phyloP scores from a whole-genome alignment of 2,797 vertebrate genomes.

The Phrynocephalus forsythii region DNA sequence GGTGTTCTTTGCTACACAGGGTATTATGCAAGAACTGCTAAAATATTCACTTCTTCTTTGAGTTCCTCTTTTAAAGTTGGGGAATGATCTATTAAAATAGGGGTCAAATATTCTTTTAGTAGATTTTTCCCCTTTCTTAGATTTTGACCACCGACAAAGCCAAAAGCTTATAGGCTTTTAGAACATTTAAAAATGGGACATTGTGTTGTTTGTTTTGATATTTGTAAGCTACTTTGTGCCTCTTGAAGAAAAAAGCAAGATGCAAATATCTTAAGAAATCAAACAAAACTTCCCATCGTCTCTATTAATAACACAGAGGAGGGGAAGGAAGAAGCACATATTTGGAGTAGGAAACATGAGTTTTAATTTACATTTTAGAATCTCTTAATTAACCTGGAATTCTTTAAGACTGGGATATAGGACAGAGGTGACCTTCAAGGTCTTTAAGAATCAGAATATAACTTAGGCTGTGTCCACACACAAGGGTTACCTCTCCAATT shows the following conservation, averaged over 20 bases:
- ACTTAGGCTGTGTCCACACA: too few species aligned
- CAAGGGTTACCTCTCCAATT: too few species aligned
- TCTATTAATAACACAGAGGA: not conserved
- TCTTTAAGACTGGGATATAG: not conserved
- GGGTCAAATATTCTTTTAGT: not conserved
- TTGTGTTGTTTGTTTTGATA: not conserved
- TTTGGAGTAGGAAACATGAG: not conserved
- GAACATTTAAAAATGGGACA: not conserved
- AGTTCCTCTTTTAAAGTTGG: constrained; percentile 45
- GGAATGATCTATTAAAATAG: constrained; percentile 1
- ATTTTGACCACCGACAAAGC: too few species aligned
- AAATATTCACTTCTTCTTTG: constrained; percentile 36
- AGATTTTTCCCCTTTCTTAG: too few species aligned
- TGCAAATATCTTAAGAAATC: too few species aligned
- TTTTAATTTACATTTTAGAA: not conserved
- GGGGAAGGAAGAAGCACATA: not conserved
- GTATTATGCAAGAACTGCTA: constrained; percentile 40
- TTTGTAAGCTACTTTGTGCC: too few species aligned
- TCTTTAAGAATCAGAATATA: not conserved
- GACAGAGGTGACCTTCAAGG: not conserved
- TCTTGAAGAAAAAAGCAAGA: not conserved
- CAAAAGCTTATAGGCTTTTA: not conserved
- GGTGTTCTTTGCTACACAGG: constrained; percentile 7
- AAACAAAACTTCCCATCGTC: too few species aligned
- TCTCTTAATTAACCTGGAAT: not conserved